A percentile compares a stretch with the other conserved stretches of the same genome.
phyloP scores from a whole-genome alignment of 2,113 vertebrate genomes.

The Urocitellus parryii region DNA sequence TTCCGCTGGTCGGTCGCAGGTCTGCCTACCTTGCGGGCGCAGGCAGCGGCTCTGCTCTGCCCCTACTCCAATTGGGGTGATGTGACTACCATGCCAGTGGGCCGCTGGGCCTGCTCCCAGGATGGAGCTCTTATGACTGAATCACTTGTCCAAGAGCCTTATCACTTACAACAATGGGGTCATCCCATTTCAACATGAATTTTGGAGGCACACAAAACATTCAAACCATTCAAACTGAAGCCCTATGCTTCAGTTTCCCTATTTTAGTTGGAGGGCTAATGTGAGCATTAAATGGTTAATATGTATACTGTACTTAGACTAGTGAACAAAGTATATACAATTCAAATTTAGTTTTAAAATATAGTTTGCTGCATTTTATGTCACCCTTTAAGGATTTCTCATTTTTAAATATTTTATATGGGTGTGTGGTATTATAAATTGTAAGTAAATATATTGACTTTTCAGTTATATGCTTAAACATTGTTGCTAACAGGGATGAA shows the following conservation, averaged over 20 bases:
- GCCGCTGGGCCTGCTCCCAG: no score
- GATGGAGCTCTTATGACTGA: neutral
- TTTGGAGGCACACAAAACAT: neutral
- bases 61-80: no score
- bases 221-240: neutral
- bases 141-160: neutral
- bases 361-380: neutral
- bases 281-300: neutral
- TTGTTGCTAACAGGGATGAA: neutral
- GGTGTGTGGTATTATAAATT: neutral
- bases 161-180: neutral
- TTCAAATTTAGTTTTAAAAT: conserved; percentile 5
- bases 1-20: no score
- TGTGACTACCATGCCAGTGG: no score
- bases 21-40: no score
- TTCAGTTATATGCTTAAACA: neutral
- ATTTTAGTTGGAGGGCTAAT: neutral
- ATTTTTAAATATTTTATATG: neutral
- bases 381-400: neutral
- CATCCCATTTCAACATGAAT: neutral
- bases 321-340: neutral
- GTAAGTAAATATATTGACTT: neutral
- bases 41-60: no score
- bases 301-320: neutral
- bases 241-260: neutral